These are phyloP conservation scores for Melanotaenia pygmaea DNA, from an alignment of 2,797 vertebrate genomes.

Conservation along the genomic window DNA sequence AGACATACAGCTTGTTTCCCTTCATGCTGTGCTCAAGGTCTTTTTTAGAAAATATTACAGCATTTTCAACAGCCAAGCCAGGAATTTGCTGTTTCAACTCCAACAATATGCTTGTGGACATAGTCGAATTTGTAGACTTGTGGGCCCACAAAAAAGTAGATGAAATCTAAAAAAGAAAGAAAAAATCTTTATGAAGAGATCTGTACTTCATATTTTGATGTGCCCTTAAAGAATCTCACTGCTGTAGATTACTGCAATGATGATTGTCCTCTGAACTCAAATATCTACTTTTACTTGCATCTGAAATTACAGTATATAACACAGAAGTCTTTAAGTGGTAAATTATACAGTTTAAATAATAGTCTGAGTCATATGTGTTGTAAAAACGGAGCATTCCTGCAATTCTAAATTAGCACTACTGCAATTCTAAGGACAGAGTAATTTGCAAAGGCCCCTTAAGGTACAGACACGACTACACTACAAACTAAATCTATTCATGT, in stretches of 20 bases:
- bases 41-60: slow-evolving; percentile 19
- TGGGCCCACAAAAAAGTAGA: slow-evolving; percentile 82
- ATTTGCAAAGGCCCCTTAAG: slow-evolving; percentile 13
- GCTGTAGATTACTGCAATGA: slow-evolving; percentile 25
- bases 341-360: slow-evolving; percentile 48
- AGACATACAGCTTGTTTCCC: slow-evolving; percentile 22
- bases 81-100: slow-evolving; percentile 76
- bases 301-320: slow-evolving; percentile 38
- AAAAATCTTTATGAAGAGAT: slow-evolving; percentile 5
- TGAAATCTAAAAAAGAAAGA: slow-evolving; percentile 68
- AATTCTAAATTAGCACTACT: slow-evolving; percentile 41
- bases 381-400: slow-evolving; percentile 20
- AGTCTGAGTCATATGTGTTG: slow-evolving; percentile 21
- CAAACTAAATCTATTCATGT: neutral
- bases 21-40: slow-evolving; percentile 6
- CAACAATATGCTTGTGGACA: slow-evolving; percentile 68
- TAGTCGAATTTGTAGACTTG: slow-evolving; percentile 79
- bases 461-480: slow-evolving; percentile 26
- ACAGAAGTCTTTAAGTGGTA: slow-evolving; percentile 15
- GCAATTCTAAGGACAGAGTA: slow-evolving; percentile 27
- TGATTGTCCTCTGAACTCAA: slow-evolving; percentile 38
- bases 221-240: slow-evolving; percentile 4
- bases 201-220: slow-evolving; percentile 7
- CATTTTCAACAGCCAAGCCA: slow-evolving; percentile 81
- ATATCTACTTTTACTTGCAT: slow-evolving; percentile 19